Percentiles rank a stretch among this genome's conserved stretches.
Evolutionary conservation across 1,140 invertebrate species (phyloP).

Genomic region (Drosophila sechellia): DNA sequence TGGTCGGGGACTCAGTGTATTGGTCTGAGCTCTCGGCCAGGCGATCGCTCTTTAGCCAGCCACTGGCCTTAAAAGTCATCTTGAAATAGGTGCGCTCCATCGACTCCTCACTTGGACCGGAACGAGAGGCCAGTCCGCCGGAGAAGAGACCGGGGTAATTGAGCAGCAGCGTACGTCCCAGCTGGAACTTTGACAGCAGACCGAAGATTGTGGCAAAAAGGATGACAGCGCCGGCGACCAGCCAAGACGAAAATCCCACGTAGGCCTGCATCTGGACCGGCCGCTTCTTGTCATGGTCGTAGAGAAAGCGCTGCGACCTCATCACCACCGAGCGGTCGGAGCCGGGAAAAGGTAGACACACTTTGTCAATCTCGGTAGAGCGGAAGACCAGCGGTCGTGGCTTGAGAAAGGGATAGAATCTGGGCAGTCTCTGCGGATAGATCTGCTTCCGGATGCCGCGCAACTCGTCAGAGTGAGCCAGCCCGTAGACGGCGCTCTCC

Average conservation of each 20-base stretch:
- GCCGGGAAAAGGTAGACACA: constrained; percentile 91
- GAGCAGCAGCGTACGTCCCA: constrained; percentile 88
- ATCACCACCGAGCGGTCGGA: constrained; percentile 92
- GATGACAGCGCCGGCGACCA: constrained; percentile 83
- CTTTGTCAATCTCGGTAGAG: constrained; percentile 86
- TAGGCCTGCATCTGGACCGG: constrained; percentile 90
- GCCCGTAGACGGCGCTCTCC: constrained; percentile 91
- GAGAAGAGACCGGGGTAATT: constrained; percentile 91
- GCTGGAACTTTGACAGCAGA: constrained; percentile 88
- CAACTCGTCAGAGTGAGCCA: constrained; percentile 88
- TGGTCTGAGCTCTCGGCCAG: constrained; percentile 87
- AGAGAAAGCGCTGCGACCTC: constrained; percentile 91
- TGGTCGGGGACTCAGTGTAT: constrained; percentile 87
- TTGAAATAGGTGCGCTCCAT: constrained; percentile 88
- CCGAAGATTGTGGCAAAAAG: constrained; percentile 88
- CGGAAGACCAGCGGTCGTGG: constrained; percentile 87
- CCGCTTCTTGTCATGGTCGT: constrained; percentile 88
- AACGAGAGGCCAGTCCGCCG: constrained; percentile 88
- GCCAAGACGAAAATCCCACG: constrained; percentile 85
- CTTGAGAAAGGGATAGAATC: constrained; percentile 87
- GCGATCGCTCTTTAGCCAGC: constrained; percentile 90
- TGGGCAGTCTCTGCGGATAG: constrained; percentile 88
- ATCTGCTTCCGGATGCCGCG: constrained; percentile 87
- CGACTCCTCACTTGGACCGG: constrained; percentile 88
- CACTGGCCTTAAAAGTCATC: constrained; percentile 90